These are phyloP conservation scores for Cosmopolites sordidus DNA, from an alignment of 2,888 invertebrate genomes.

Conservation along the genomic window DNA sequence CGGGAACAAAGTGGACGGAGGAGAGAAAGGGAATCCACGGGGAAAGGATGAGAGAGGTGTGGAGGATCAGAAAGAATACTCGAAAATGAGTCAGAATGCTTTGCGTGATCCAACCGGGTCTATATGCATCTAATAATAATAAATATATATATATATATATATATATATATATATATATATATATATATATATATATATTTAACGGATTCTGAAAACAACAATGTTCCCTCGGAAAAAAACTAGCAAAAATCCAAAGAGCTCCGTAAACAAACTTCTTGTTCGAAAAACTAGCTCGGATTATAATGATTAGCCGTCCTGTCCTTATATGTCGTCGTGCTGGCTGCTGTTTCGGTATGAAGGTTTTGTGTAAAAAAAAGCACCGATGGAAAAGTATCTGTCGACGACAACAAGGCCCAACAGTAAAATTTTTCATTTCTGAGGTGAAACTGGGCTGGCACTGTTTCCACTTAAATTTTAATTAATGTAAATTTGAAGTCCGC, in stretches of 20 bases:
- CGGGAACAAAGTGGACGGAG: too few species aligned
- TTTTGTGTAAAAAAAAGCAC: slow-evolving; percentile 14
- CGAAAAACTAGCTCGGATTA: slow-evolving; percentile 16
- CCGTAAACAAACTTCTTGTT: slow-evolving; percentile 16
- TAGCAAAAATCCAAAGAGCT: slow-evolving; percentile 30
- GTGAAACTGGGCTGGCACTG: slow-evolving; percentile 8
- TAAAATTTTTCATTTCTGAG: slow-evolving; percentile 10
- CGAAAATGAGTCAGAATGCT: too few species aligned
- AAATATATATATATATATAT: too few species aligned
- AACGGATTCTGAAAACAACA: too few species aligned
- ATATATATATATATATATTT: too few species aligned
- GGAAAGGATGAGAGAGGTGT: too few species aligned
- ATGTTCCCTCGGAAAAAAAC: too few species aligned
- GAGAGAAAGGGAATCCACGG: too few species aligned
- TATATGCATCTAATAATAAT: too few species aligned
- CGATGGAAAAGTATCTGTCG: slow-evolving; percentile 14
- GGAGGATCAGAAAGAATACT: too few species aligned
- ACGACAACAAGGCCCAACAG: slow-evolving; percentile 5
- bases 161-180: too few species aligned
- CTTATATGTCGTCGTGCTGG: slow-evolving; percentile 14
- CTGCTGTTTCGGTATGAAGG: slow-evolving; percentile 18
- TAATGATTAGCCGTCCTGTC: slow-evolving; percentile 21
- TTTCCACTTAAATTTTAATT: slow-evolving; percentile 23
- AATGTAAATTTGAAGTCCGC: slow-evolving; percentile 18
- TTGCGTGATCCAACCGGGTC: too few species aligned